Base-by-base conservation (phyloP, 2,888 invertebrate genomes). In the Lithosia quadra region DNA sequence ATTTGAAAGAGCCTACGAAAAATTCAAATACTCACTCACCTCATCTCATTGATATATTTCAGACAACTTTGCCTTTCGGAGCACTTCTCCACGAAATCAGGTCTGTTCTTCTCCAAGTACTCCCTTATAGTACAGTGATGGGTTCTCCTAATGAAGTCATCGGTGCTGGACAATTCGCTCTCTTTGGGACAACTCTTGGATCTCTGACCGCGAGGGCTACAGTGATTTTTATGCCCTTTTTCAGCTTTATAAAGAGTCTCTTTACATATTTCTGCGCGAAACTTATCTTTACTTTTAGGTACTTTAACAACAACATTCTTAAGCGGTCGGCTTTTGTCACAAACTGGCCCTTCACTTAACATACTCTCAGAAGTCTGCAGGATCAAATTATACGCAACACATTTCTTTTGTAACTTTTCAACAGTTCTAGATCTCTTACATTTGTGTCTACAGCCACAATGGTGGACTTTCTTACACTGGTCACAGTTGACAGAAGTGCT, bases 61-160 rank as follows among this genome's bases (percentile, higher is more conserved):
- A 95, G 83, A 67, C 91, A 92, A 63, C 88, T 86, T 73, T 93
- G 94, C 11, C 95, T 86, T 33, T 88, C 83, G 0, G 88, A 82
- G 65, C 88, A 84, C 59, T 88, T 92, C 68, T 91, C 88, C 4
- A 97, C 94, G 87, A 98, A 98, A 72, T 96, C 96, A 0, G 98
- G 98, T 43, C 96, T 96, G 79, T 97, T 97, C 74, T 89, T 95
- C 76, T 95, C 95, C 81, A 98, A 95, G 85, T 97, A 97, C 69
- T 98, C 97, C 95, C 97, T 93, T 34, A 97, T 95, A 9, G 95
- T 92, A 10, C 92, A 87, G 28, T 87, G 86, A 58, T 89, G 88
- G 18, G 87, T 77, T 68, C 80, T 90, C 64, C 80, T 89, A 7
- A 83, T 64, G 49, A 86, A 81, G 33, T 92, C 89, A 43, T 93